phyloP scores from a whole-genome alignment of 1,140 invertebrate genomes.

The Trichonephila clavata region DNA sequence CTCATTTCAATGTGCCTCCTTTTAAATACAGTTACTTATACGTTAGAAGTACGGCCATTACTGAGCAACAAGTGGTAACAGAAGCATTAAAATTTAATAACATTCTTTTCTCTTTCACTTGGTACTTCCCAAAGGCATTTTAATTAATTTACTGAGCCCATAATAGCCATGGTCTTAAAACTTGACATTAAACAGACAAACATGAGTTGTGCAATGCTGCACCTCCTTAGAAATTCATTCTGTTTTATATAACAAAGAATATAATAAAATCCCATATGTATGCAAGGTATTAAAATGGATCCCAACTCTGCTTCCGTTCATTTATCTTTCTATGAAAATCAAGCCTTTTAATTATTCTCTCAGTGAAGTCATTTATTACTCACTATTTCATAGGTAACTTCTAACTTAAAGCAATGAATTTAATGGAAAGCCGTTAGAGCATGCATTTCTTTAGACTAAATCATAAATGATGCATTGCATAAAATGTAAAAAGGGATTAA shows the following conservation, averaged over 20 bases:
- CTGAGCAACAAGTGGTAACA: background rate
- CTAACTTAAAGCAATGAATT: background rate
- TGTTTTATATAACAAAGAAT: background rate
- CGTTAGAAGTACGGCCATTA: no score
- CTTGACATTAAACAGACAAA: background rate
- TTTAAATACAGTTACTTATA: background rate
- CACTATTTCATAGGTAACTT: background rate
- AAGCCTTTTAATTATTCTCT: background rate
- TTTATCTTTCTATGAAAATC: background rate
- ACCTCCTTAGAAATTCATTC: background rate
- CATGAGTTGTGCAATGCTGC: background rate
- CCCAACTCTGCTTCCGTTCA: background rate
- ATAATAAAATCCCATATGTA: background rate
- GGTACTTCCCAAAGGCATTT: background rate
- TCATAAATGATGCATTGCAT: background rate
- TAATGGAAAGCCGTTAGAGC: background rate
- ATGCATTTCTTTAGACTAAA: background rate
- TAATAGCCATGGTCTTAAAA: background rate
- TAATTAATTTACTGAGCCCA: background rate
- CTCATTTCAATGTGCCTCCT: background rate
- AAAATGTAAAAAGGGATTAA: no score
- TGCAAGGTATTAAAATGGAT: background rate
- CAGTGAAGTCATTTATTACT: background rate
- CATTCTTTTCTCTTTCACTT: background rate
- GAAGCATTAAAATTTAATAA: conserved; percentile 4